These are phyloP conservation scores for Pseudolycoriella hygida DNA, from an alignment of 2,888 invertebrate genomes.

Conservation along the genomic window DNA sequence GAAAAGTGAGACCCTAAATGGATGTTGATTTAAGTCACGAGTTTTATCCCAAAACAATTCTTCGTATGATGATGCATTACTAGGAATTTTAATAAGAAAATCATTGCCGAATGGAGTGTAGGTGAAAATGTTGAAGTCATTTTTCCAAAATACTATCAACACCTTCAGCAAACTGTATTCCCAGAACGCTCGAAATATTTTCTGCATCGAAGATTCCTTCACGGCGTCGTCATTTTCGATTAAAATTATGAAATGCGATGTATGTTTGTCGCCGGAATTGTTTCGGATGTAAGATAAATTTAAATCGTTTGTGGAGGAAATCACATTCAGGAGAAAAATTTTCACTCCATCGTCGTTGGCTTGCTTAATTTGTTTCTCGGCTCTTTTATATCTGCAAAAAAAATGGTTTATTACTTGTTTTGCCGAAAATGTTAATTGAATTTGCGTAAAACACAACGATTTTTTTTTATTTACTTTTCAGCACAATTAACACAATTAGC, in stretches of 20 bases:
- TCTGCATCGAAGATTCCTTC: constrained; percentile 11
- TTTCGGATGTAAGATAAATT: constrained; percentile 19
- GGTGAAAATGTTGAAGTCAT: constrained; percentile 29
- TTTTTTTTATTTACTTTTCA: neutral
- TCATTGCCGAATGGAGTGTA: constrained; percentile 33
- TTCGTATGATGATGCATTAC: constrained; percentile 10
- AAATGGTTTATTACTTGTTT: neutral
- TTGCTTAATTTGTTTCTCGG: neutral
- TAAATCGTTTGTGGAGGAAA: constrained; percentile 9
- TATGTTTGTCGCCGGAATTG: constrained; percentile 19
- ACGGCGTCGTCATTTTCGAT: constrained; percentile 17
- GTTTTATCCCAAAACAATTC: constrained; percentile 20
- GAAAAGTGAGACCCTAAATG: constrained; percentile 21
- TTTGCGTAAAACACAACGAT: neutral
- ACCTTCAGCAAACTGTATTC: constrained; percentile 35
- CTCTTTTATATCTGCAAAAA: neutral
- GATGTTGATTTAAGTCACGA: constrained; percentile 21
- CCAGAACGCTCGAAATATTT: constrained; percentile 34
- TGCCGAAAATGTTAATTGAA: neutral
- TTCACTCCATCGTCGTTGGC: neutral
- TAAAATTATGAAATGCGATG: constrained; percentile 20
- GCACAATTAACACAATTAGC: too few relatives aligned
- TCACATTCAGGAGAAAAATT: neutral
- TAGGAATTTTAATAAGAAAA: constrained; percentile 22
- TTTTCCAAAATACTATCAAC: constrained; percentile 22